A percentile compares a stretch with the other conserved stretches of the same genome.
Evolutionary conservation across 2,797 vertebrate species (phyloP).

Genomic region (Rhyacichthys aspro): DNA sequence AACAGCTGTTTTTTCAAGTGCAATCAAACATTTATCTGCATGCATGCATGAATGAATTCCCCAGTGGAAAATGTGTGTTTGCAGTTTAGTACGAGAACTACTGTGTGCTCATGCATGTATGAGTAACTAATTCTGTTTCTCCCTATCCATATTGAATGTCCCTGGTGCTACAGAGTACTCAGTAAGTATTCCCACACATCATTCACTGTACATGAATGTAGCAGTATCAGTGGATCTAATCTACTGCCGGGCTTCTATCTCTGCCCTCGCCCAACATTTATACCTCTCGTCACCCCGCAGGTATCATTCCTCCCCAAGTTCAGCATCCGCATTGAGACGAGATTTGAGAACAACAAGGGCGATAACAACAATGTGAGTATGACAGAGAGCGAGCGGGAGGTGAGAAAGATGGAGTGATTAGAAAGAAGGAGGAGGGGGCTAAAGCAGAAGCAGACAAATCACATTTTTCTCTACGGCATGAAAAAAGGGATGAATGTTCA

Average conservation of each 20-base stretch:
- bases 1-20: constrained; percentile 44
- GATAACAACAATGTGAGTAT: constrained; percentile 81
- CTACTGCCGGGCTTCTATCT: constrained; percentile 34
- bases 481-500: constrained; percentile 49
- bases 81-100: constrained; percentile 16
- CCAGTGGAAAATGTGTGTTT: constrained; percentile 8
- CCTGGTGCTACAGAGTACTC: constrained; percentile 78
- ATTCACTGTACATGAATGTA: constrained; percentile 59
- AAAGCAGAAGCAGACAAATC: constrained; percentile 32
- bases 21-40: constrained; percentile 54
- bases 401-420: constrained; percentile 52
- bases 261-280: constrained; percentile 27
- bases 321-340: constrained; percentile 84
- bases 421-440: constrained; percentile 21
- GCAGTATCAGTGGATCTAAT: constrained; percentile 47
- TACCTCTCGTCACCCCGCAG: constrained; percentile 54
- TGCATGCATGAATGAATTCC: constrained; percentile 35
- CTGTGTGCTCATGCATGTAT: constrained; percentile 47
- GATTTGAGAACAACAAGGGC: constrained; percentile 86
- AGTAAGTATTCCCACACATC: constrained; percentile 76
- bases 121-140: constrained; percentile 62
- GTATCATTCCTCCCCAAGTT: constrained; percentile 85
- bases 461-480: constrained; percentile 60
- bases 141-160: constrained; percentile 43
- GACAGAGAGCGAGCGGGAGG: constrained; percentile 31